phyloP scores from a whole-genome alignment of 2,113 vertebrate genomes.

The Aleadryas rufinucha region DNA sequence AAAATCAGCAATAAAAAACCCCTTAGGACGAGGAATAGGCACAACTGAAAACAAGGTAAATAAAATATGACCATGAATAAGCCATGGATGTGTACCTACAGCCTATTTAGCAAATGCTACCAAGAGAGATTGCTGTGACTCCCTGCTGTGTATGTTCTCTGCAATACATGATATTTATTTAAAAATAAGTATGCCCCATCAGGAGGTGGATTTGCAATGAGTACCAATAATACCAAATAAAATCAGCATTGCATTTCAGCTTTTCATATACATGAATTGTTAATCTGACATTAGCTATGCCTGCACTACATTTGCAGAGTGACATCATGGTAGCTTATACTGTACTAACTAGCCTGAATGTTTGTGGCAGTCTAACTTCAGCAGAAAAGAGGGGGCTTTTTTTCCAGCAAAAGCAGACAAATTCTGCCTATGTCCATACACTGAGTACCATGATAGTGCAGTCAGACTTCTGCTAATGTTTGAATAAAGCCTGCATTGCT shows the following conservation, averaged over 20 bases:
- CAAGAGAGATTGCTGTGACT: neutral
- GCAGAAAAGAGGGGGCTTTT: neutral
- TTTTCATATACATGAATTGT: neutral
- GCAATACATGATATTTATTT: neutral
- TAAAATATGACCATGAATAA: conserved; percentile 20
- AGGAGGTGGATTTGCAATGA: neutral
- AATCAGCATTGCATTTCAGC: neutral
- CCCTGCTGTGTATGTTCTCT: neutral
- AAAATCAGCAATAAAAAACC: neutral
- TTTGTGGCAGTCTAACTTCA: neutral
- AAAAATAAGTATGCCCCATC: neutral
- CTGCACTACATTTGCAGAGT: neutral
- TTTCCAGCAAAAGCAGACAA: neutral
- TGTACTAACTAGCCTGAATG: neutral
- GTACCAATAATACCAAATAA: neutral
- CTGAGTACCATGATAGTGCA: neutral
- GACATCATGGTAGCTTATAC: neutral
- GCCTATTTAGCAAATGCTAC: neutral
- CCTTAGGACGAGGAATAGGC: neutral
- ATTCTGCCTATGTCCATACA: neutral
- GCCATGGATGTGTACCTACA: neutral
- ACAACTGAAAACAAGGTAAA: conserved; percentile 22
- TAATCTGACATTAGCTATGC: neutral
- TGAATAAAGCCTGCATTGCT: neutral
- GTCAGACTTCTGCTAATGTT: neutral